These are phyloP conservation scores for Macroglossus sobrinus DNA, from an alignment of 2,113 vertebrate genomes.

Conservation along the genomic window DNA sequence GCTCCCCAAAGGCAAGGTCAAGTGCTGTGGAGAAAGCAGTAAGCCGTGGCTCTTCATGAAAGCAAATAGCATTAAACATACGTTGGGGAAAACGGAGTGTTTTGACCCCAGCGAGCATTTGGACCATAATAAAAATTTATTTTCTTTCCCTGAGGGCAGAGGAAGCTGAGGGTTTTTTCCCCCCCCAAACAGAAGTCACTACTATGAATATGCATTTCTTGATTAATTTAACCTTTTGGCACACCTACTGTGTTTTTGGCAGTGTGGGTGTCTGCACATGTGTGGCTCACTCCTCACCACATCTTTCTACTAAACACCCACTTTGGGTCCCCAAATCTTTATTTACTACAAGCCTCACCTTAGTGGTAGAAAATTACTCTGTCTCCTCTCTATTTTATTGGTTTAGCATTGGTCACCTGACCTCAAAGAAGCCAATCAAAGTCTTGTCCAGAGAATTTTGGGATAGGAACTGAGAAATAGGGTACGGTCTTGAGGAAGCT, in stretches of 20 bases:
- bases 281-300: rapidly evolving
- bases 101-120: constrained; percentile 66
- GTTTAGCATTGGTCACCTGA: background rate
- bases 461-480: background rate
- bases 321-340: background rate
- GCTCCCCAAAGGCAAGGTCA: constrained; percentile 41
- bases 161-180: background rate
- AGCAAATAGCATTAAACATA: constrained; percentile 71
- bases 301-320: background rate
- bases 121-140: constrained; percentile 66
- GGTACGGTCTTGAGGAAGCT: background rate
- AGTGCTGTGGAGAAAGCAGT: constrained; percentile 41
- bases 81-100: constrained; percentile 54
- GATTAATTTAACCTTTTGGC: background rate
- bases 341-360: background rate
- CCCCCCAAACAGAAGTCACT: background rate
- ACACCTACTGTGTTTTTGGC: background rate
- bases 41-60: constrained; percentile 69
- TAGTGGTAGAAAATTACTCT: background rate
- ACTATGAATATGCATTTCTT: constrained; percentile 18
- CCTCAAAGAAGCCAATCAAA: background rate
- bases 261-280: too few relatives aligned
- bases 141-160: background rate
- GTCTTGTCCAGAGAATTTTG: background rate
- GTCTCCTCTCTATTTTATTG: background rate